These are phyloP conservation scores for Lophura nycthemera DNA, from an alignment of 2,113 vertebrate genomes.

Conservation along the genomic window DNA sequence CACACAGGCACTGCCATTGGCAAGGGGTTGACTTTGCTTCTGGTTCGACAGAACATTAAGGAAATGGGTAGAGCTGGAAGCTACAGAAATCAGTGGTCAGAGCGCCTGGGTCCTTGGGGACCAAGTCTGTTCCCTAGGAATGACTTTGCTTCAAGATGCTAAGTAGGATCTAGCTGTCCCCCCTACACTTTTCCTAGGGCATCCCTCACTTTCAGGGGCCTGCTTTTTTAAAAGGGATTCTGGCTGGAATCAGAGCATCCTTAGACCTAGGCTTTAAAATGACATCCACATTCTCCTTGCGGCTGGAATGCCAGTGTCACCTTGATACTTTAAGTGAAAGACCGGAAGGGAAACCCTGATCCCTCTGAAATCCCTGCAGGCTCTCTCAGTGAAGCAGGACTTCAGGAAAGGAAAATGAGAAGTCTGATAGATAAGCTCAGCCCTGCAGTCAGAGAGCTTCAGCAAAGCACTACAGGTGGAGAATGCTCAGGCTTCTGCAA, in stretches of 20 bases:
- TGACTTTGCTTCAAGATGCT: not conserved
- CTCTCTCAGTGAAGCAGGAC: not conserved
- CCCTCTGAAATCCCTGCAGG: not conserved
- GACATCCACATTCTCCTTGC: not conserved
- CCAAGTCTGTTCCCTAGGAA: not conserved
- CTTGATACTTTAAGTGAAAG: not conserved
- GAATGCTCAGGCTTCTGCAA: not conserved
- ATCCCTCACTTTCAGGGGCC: rapidly evolving
- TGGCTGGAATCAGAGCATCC: not conserved
- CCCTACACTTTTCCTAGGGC: not conserved
- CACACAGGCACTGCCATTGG: rapidly evolving
- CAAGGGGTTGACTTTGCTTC: not conserved
- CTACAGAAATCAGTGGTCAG: not conserved
- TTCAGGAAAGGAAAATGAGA: not conserved
- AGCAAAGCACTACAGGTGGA: not conserved
- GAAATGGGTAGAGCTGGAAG: not conserved
- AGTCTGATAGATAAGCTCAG: not conserved
- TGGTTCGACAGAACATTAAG: not conserved
- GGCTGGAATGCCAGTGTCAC: not conserved
- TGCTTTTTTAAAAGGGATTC: rapidly evolving
- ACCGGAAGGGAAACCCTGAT: not conserved
- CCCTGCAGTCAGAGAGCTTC: not conserved
- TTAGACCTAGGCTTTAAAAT: not conserved
- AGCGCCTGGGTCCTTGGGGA: not conserved
- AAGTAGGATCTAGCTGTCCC: not conserved